Percentiles rank a stretch among this genome's conserved stretches.
These are phyloP conservation scores for Merops nubicus DNA, from an alignment of 2,113 vertebrate genomes.

Conservation along the genomic window DNA sequence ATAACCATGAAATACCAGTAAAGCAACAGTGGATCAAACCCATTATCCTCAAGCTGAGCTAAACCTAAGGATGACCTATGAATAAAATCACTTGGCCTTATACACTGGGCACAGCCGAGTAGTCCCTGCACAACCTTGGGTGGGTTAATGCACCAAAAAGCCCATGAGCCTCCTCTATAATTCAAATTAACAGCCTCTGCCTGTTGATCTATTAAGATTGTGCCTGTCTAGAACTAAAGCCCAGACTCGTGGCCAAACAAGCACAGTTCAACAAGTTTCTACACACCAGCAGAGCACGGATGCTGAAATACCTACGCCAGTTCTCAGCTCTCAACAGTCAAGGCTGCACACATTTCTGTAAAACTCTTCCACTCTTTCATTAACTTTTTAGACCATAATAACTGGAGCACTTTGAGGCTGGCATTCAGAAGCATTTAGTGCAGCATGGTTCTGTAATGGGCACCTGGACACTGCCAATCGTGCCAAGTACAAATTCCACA, in stretches of 20 bases:
- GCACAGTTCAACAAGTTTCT: not conserved
- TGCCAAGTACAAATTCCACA: not conserved
- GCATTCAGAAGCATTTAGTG: not conserved
- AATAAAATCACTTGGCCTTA: not conserved
- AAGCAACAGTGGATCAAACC: not conserved
- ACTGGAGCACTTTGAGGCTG: not conserved
- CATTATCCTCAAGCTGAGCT: not conserved
- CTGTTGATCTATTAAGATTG: not conserved
- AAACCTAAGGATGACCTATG: not conserved
- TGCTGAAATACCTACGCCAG: not conserved
- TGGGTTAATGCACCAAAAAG: not conserved
- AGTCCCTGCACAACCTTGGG: not conserved
- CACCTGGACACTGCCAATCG: not conserved
- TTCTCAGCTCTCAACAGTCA: not conserved
- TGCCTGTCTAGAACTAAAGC: not conserved
- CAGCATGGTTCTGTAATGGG: fast-evolving
- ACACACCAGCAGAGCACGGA: not conserved
- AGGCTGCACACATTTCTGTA: not conserved
- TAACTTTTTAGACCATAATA: not conserved
- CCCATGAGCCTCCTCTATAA: not conserved
- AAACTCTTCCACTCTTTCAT: not conserved
- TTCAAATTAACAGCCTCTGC: not conserved
- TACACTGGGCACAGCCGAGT: not conserved
- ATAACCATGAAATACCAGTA: not conserved
- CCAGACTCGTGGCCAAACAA: not conserved